Evolutionary conservation across 2,113 vertebrate genomes (phyloP).

Genomic region (Microcebus jonahi): DNA sequence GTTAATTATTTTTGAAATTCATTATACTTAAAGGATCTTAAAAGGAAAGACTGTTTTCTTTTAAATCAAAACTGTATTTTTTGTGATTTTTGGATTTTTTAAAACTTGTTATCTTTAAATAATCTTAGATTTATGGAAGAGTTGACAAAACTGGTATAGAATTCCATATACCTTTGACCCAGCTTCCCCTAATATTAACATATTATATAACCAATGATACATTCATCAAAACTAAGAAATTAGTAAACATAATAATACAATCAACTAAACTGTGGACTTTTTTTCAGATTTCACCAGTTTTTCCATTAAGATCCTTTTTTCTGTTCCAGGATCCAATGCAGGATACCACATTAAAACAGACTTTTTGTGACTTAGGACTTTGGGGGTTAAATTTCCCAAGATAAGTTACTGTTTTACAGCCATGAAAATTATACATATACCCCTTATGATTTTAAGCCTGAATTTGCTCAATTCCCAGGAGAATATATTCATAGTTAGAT

Average conservation of each 20-base stretch:
- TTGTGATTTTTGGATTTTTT: too few relatives aligned
- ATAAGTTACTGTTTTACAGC: neutral
- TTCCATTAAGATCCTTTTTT: neutral
- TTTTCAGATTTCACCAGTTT: neutral
- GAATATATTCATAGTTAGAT: neutral
- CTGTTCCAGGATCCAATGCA: neutral
- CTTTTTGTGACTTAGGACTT: neutral
- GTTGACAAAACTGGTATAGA: neutral
- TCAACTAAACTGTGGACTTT: neutral
- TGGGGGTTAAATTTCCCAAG: neutral
- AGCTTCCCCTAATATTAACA: neutral
- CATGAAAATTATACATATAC: neutral
- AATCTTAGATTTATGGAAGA: neutral
- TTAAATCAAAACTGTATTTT: too few relatives aligned
- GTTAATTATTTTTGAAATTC: neutral
- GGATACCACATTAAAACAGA: neutral
- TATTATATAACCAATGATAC: neutral
- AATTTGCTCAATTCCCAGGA: neutral
- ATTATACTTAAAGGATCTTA: neutral
- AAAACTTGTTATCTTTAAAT: constrained; percentile 33
- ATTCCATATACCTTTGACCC: neutral
- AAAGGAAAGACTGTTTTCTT: neutral
- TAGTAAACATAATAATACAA: neutral
- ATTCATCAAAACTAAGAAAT: neutral
- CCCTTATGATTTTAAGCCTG: neutral